Evolutionary conservation across 2,888 invertebrate species (phyloP), one percentile per base, ranked within the genome.

Genomic region (Xestia xanthographa): DNA sequence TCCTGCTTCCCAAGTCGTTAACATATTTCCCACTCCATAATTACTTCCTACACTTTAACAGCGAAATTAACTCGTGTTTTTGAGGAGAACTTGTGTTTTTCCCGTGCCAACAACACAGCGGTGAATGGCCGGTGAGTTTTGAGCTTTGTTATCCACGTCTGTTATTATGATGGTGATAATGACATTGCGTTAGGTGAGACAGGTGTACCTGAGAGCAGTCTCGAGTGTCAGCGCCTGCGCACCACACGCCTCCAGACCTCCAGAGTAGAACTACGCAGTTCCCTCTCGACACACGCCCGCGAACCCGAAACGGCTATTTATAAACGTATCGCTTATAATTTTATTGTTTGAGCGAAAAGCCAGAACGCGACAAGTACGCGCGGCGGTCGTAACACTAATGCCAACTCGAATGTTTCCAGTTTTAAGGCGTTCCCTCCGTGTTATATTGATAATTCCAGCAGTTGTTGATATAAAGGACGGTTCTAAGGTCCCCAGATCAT

Each of bases 271-370:
- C 94, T 92, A 93, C 90, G 87, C 86, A 85, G 90, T 87, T 90
- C 86, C 86, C 87, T 88, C 89, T 84, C 87, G 86, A 90, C 91
- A 86, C 89, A 78, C 92, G 89, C 84, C 87, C 89, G 90, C 91
- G 87, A 91, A 91, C 92, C 89, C 91, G 87, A 89, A 90, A 90
- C 90, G 82, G 91, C 94, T 96, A 96, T 96, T 95, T 96, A 93
- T 95, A 95, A 94, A 92, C 92, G 89, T 87, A 92, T 91, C 93
- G 95, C 94, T 94, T 96, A 96, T 96, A 96, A 96, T 95, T 96
- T 96, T 95, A 96, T 96, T 96, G 95, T 96, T 96, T 95, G 91
- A 93, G 92, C 94, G 92, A 95, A 95, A 96, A 93, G 92, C 91
- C 90, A 90, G 91, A 92, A 93, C 89, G 93, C 96, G 96, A 96